Percentiles rank a stretch among this genome's conserved stretches.
phyloP scores from a whole-genome alignment of 2,797 vertebrate genomes.

The Lemur catta region DNA sequence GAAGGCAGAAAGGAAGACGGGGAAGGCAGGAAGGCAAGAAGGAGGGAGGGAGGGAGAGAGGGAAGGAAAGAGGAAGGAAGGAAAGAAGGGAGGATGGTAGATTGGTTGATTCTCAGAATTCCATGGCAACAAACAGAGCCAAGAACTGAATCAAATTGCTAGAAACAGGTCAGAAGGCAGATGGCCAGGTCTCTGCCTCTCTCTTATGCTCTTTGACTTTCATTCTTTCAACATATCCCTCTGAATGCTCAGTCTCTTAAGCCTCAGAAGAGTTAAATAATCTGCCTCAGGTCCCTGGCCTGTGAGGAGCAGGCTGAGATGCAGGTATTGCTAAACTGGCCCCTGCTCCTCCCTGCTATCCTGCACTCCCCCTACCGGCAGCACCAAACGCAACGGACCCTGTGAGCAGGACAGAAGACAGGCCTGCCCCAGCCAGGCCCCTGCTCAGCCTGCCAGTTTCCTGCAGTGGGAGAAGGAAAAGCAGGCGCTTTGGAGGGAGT shows the following conservation, averaged over 20 bases:
- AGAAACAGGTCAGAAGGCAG: background rate
- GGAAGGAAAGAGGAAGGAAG: accelerated
- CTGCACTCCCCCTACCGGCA: accelerated
- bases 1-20: accelerated
- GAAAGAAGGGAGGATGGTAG: background rate
- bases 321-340: background rate
- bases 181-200: background rate
- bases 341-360: background rate
- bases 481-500: background rate
- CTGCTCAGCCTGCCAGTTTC: background rate
- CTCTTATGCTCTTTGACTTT: background rate
- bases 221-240: background rate
- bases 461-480: background rate
- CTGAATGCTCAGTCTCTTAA: background rate
- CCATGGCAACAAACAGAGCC: background rate
- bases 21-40: accelerated
- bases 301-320: background rate
- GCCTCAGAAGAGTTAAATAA: background rate
- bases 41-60: too few species aligned
- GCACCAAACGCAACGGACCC: background rate
- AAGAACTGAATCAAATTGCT: background rate
- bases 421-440: background rate
- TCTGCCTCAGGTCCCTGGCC: background rate
- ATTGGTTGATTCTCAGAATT: background rate
- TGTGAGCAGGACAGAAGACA: background rate